These are phyloP conservation scores for Ranitomeya imitator DNA, from an alignment of 2,113 vertebrate genomes.

Conservation along the genomic window DNA sequence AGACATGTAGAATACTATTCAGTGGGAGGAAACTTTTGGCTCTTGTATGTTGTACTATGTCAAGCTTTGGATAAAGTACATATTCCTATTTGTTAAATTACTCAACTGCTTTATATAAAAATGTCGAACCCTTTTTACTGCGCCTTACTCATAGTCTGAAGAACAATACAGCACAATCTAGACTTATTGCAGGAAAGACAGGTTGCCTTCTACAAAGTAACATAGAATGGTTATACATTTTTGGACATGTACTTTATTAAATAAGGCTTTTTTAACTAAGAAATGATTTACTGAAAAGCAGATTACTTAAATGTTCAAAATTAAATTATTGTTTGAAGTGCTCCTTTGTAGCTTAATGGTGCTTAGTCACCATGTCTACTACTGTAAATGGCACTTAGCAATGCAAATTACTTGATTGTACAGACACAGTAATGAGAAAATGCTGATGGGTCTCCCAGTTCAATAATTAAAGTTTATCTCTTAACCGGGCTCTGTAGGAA, in stretches of 20 bases:
- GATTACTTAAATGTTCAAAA: neutral
- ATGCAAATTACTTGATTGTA: constrained; percentile 11
- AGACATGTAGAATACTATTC: too few relatives aligned
- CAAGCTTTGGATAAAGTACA: too few relatives aligned
- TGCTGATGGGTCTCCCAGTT: constrained; percentile 30
- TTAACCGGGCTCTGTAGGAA: neutral
- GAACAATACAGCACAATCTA: neutral
- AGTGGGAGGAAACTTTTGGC: too few relatives aligned
- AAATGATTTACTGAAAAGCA: neutral
- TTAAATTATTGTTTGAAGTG: constrained; percentile 20
- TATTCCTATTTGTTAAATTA: too few relatives aligned
- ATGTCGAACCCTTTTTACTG: neutral
- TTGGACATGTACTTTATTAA: neutral
- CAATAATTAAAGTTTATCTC: constrained; percentile 29
- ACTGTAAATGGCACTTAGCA: constrained; percentile 20
- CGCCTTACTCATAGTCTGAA: neutral
- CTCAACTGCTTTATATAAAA: neutral
- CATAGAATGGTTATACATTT: neutral
- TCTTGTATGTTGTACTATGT: too few relatives aligned
- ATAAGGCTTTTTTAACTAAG: too few relatives aligned
- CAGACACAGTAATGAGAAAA: constrained; percentile 13
- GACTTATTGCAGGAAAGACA: neutral
- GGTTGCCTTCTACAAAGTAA: neutral
- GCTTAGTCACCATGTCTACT: constrained; percentile 7
- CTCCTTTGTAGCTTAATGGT: constrained; percentile 4